A percentile compares a stretch with the other conserved stretches of the same genome.
Evolutionary conservation across 1,140 invertebrate genomes (phyloP).

Genomic region (Acyrthosiphon pisum): DNA sequence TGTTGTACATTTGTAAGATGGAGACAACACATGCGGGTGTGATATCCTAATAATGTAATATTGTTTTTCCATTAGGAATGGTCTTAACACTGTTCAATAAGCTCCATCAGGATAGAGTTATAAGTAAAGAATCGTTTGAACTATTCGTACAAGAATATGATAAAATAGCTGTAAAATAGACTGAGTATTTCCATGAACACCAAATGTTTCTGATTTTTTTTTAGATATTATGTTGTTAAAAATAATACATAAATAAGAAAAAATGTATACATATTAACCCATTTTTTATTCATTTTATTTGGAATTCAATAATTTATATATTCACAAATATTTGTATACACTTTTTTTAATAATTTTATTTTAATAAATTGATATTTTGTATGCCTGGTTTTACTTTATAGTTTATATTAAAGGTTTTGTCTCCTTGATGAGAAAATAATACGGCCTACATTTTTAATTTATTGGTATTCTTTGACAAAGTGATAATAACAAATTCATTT

Average conservation of each 20-base stretch:
- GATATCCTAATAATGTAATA: too few species aligned
- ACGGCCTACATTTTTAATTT: too few species aligned
- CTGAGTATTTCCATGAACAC: neutral
- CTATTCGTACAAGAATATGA: neutral
- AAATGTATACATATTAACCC: conserved; percentile 37
- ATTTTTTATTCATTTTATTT: conserved; percentile 51
- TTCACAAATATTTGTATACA: conserved; percentile 50
- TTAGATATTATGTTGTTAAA: neutral
- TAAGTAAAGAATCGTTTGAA: conserved; percentile 45
- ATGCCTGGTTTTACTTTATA: conserved; percentile 33
- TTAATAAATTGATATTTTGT: conserved; percentile 46
- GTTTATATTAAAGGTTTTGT: neutral
- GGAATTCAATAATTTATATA: conserved; percentile 33
- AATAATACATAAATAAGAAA: conserved; percentile 38
- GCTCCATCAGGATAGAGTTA: neutral
- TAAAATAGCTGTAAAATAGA: neutral
- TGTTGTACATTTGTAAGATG: too few species aligned
- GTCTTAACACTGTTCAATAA: conserved; percentile 43
- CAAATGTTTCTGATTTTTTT: neutral
- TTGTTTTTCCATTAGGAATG: conserved; percentile 34
- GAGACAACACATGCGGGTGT: too few species aligned
- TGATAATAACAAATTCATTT: conserved; percentile 6
- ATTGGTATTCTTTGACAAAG: conserved; percentile 28
- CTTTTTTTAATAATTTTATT: conserved; percentile 34
- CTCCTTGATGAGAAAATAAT: neutral